Conservation (phyloP, 2,113 vertebrate genomes). For the Centrocercus urophasianus region DNA sequence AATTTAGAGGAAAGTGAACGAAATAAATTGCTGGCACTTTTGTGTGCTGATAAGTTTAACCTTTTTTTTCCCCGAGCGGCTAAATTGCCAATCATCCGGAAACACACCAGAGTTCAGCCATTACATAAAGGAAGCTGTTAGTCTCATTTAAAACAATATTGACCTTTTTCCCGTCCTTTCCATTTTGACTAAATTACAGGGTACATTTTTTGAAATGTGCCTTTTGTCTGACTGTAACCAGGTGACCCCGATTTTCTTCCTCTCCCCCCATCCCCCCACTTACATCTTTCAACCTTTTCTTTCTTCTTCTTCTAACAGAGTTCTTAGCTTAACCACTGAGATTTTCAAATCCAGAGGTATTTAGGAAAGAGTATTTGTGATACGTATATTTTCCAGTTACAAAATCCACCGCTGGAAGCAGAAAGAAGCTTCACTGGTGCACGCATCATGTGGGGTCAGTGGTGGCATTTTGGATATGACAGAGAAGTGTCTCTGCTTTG, state of each 20-base stretch:
- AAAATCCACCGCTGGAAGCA: neutral
- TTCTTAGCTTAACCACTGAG: neutral
- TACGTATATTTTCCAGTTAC: neutral
- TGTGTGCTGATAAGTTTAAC: slow-evolving; percentile 52
- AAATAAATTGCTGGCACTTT: slow-evolving; percentile 52
- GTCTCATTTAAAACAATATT: slow-evolving; percentile 64
- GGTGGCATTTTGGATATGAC: neutral
- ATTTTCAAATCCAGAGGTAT: neutral
- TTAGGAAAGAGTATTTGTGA: neutral
- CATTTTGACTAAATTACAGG: slow-evolving; percentile 53
- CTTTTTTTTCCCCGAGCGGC: slow-evolving; percentile 17
- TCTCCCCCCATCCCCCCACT: neutral
- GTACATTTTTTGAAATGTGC: slow-evolving; percentile 24
- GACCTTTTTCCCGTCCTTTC: slow-evolving; percentile 66
- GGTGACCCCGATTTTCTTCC: slow-evolving; percentile 37
- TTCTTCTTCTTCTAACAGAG: neutral
- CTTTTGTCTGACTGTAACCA: slow-evolving; percentile 29
- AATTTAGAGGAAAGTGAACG: slow-evolving; percentile 56
- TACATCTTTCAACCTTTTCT: slow-evolving; percentile 21
- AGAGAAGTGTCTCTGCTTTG: neutral
- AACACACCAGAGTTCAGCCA: slow-evolving; percentile 38
- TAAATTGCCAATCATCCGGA: slow-evolving; percentile 62
- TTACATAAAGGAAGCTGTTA: slow-evolving; percentile 61
- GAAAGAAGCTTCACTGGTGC: neutral
- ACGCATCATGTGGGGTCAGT: neutral